phyloP scores from a whole-genome alignment of 35 echinoderm and acorn worm species.

The Ophiothrix spiculata region DNA sequence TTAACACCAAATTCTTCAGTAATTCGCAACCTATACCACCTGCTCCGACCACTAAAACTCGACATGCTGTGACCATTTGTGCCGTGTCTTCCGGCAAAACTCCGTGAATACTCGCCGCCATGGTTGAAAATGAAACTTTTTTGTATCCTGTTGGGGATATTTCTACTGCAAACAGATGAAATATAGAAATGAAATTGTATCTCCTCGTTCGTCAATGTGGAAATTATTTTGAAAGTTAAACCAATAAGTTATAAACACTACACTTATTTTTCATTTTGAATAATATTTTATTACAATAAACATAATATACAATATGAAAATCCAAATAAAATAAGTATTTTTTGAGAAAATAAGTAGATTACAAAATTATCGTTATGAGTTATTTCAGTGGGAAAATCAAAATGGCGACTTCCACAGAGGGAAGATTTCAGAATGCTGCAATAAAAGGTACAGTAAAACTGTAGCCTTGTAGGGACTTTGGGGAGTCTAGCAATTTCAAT shows the following conservation, averaged over 20 bases:
- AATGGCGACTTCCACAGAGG: conserved; percentile 5
- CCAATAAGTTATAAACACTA: no score
- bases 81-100: conserved; percentile 66
- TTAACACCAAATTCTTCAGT: conserved; percentile 81
- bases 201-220: no score
- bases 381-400: conserved; percentile 1
- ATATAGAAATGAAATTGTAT: no score
- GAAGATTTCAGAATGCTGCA: neutral
- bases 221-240: neutral
- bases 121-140: conserved; percentile 24
- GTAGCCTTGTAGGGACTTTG: no score
- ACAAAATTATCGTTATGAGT: neutral
- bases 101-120: conserved; percentile 62
- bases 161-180: no score
- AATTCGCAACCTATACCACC: conserved; percentile 97
- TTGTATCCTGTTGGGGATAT: neutral
- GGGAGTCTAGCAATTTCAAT: no score
- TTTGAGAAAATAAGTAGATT: neutral
- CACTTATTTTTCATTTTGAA: neutral
- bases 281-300: neutral
- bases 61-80: conserved; percentile 55
- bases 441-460: neutral
- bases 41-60: conserved; percentile 94
- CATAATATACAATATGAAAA: neutral
- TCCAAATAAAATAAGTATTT: no score